phyloP scores from a whole-genome alignment of 2,888 invertebrate genomes.

The Napeogenes inachia region DNA sequence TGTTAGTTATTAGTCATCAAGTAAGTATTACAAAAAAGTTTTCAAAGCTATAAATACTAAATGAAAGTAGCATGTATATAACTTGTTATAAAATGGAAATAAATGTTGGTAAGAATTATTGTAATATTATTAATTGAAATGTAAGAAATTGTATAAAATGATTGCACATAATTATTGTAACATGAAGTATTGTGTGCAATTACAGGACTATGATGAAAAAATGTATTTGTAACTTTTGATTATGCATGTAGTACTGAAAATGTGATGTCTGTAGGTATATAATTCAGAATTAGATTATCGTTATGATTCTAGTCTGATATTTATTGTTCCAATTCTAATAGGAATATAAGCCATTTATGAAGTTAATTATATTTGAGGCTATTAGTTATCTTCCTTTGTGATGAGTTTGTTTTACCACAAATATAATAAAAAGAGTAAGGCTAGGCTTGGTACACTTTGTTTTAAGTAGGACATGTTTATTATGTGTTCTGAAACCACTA shows the following conservation, averaged over 20 bases:
- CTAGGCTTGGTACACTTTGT: not conserved
- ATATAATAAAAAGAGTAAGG: no score
- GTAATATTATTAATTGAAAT: not conserved
- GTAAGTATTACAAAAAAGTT: not conserved
- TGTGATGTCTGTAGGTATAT: slow-evolving; percentile 10
- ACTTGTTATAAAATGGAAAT: not conserved
- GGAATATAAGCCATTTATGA: slow-evolving; percentile 11
- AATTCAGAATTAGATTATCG: slow-evolving; percentile 21
- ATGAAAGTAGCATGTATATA: no score
- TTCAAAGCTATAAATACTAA: not conserved
- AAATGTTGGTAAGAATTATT: not conserved
- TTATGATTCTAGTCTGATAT: slow-evolving; percentile 43
- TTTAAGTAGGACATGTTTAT: not conserved
- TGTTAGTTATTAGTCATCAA: not conserved
- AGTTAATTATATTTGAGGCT: slow-evolving; percentile 26
- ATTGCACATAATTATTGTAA: slow-evolving; percentile 4
- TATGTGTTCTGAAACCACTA: not conserved
- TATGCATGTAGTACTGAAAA: slow-evolving; percentile 10
- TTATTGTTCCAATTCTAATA: slow-evolving; percentile 33
- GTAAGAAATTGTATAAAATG: not conserved
- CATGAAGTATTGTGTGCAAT: slow-evolving; percentile 5
- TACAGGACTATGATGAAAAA: not conserved
- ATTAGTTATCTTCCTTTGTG: slow-evolving; percentile 38
- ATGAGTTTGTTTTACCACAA: not conserved
- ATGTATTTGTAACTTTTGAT: slow-evolving; percentile 3